Conservation (phyloP, 2,888 invertebrate genomes). For the Holacanthella duospinosa region DNA sequence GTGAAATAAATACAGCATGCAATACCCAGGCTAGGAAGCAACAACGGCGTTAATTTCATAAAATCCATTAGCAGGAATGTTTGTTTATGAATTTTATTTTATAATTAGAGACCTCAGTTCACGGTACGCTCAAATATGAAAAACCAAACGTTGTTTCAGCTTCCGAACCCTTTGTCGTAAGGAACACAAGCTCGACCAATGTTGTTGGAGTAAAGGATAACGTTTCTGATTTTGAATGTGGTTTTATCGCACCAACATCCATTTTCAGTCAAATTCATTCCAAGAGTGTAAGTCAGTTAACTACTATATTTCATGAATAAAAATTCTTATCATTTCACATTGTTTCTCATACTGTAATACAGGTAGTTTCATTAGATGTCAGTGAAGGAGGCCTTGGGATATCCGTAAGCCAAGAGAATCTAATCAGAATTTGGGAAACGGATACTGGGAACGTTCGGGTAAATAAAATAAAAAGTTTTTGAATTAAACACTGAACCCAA, state of each 20-base stretch:
- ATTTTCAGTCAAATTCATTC: constrained; percentile 43
- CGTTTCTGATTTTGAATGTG: constrained; percentile 44
- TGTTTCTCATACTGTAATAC: constrained; percentile 9
- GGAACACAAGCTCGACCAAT: constrained; percentile 37
- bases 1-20: no score
- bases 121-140: constrained; percentile 36
- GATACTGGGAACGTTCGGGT: constrained; percentile 49
- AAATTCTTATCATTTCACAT: not conserved
- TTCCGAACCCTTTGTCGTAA: constrained; percentile 37
- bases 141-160: constrained; percentile 17
- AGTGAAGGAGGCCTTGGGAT: constrained; percentile 53
- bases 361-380: constrained; percentile 51
- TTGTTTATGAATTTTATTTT: not conserved
- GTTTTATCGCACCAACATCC: constrained; percentile 48
- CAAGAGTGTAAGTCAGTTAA: constrained; percentile 42
- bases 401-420: constrained; percentile 52
- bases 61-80: no score
- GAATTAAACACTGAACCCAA: not conserved
- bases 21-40: no score
- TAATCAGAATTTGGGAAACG: constrained; percentile 55
- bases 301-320: not conserved
- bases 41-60: no score
- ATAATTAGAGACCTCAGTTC: constrained; percentile 27
- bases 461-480: constrained; percentile 25
- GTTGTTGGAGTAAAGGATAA: constrained; percentile 46